phyloP scores from a whole-genome alignment of 1,140 invertebrate species.

The Drosophila repleta region DNA sequence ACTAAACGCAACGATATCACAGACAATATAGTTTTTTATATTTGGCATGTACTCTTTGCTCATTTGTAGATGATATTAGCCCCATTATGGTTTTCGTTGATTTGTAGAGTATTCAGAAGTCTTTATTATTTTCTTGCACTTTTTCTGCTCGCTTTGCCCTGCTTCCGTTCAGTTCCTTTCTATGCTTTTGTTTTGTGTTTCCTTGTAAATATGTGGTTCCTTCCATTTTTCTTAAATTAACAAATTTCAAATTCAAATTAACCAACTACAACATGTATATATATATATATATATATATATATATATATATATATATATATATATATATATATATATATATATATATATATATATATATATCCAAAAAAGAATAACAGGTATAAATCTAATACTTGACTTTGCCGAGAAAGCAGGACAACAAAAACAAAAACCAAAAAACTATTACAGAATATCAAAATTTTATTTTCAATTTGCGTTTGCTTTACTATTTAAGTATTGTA shows the following conservation, averaged over 20 bases:
- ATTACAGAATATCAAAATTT: constrained; percentile 35
- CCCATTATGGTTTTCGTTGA: not conserved
- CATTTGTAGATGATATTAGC: constrained; percentile 15
- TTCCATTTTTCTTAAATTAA: constrained; percentile 66
- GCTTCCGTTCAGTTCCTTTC: constrained; percentile 50
- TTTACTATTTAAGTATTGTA: constrained; percentile 15
- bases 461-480: constrained; percentile 26
- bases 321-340: constrained; percentile 39
- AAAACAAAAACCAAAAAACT: constrained; percentile 17
- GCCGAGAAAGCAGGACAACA: constrained; percentile 83
- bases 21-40: constrained; percentile 1
- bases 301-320: constrained; percentile 42
- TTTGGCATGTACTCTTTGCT: constrained; percentile 30
- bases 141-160: constrained; percentile 55
- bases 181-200: constrained; percentile 48
- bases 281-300: constrained; percentile 38
- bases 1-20: constrained; percentile 7
- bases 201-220: constrained; percentile 75
- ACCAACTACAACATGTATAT: constrained; percentile 44
- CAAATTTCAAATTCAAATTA: constrained; percentile 61
- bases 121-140: constrained; percentile 30
- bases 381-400: constrained; percentile 50
- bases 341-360: constrained; percentile 39
- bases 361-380: constrained; percentile 36
- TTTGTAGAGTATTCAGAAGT: constrained; percentile 24